These are phyloP conservation scores for Ariopsis seemanni DNA, from an alignment of 2,113 vertebrate species.

Conservation along the genomic window DNA sequence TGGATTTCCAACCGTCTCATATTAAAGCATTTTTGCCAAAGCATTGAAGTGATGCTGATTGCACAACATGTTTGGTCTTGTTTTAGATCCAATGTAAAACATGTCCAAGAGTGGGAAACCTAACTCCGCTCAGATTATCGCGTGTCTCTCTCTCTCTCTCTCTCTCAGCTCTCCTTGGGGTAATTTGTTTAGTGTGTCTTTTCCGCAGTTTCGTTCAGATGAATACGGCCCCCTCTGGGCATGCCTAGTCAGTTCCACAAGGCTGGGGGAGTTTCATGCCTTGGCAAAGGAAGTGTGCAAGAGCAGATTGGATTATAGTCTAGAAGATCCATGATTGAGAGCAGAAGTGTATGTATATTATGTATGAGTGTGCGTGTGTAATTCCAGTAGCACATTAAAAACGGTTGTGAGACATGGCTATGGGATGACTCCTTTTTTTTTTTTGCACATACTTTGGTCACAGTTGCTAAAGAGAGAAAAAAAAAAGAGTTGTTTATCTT, in stretches of 20 bases:
- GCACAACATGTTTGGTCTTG: slow-evolving; percentile 50
- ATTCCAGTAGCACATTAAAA: slow-evolving; percentile 26
- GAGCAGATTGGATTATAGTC: slow-evolving; percentile 1
- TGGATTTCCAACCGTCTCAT: slow-evolving; percentile 28
- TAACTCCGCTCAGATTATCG: slow-evolving; percentile 45
- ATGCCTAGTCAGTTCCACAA: slow-evolving; percentile 38
- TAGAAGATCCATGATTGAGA: slow-evolving; percentile 20
- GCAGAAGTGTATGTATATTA: slow-evolving; percentile 16
- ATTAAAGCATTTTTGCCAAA: slow-evolving; percentile 16
- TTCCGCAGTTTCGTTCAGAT: slow-evolving; percentile 58
- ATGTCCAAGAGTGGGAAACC: slow-evolving; percentile 50
- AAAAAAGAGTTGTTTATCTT: slow-evolving; percentile 21
- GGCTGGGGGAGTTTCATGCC: slow-evolving; percentile 47
- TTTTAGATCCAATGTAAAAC: slow-evolving; percentile 55
- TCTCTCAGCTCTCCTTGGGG: slow-evolving; percentile 46
- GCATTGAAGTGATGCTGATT: slow-evolving; percentile 42
- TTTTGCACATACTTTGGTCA: neutral
- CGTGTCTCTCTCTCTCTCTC: neutral
- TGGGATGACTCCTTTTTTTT: neutral
- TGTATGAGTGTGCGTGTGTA: neutral
- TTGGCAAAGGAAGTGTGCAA: slow-evolving; percentile 43
- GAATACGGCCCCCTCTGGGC: slow-evolving; percentile 56
- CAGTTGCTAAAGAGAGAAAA: neutral
- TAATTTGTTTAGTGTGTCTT: slow-evolving; percentile 68
- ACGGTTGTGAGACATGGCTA: neutral